Evolutionary conservation across 2,888 invertebrate genomes (phyloP), one percentile per base, ranked within the genome.

Genomic region (Endotricha flammealis): DNA sequence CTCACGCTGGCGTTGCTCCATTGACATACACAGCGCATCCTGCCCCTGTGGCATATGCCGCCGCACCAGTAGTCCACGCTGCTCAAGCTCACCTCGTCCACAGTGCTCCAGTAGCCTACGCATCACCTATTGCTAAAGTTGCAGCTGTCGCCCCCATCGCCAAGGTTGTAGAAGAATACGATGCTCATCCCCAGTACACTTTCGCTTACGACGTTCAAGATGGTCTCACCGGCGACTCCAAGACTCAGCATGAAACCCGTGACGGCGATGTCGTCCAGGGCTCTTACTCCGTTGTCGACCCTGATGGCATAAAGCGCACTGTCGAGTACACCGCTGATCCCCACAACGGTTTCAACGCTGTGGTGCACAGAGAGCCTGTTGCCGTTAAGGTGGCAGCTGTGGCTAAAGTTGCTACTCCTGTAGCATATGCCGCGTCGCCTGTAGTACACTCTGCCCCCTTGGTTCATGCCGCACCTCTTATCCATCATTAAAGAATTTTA

Each of bases 251-350:
- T 40, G 87, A 87, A 64, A 62, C 53, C 41, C 78, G 87, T 41
- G 72, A 73, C 39, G 87, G 87, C 32, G 85, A 87, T 47, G 73
- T 76, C 22, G 87, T 87, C 11, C 75, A 77, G 46, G 87, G 87
- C 33, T 78, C 80, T 36, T 87, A 87, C 70, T 83, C 85, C 34
- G 65, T 87, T 6, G 68, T 71, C 22, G 87, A 87, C 42, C 66
- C 87, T 35, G 87, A 87, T 46, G 87, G 87, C 46, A 78, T 72
- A 53, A 76, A 70, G 58, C 78, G 87, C 45, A 82, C 72, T 32
- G 87, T 87, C 2, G 85, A 87, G 41, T 87, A 87, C 67, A 80
- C 79, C 38, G 85, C 86, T 28, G 87, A 87, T 50, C 64, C 67
- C 13, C 64, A 80, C 52, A 78, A 85, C 40, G 87, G 87, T 28